phyloP scores from a whole-genome alignment of 2,113 vertebrate species.

The Oryzias curvinotus region DNA sequence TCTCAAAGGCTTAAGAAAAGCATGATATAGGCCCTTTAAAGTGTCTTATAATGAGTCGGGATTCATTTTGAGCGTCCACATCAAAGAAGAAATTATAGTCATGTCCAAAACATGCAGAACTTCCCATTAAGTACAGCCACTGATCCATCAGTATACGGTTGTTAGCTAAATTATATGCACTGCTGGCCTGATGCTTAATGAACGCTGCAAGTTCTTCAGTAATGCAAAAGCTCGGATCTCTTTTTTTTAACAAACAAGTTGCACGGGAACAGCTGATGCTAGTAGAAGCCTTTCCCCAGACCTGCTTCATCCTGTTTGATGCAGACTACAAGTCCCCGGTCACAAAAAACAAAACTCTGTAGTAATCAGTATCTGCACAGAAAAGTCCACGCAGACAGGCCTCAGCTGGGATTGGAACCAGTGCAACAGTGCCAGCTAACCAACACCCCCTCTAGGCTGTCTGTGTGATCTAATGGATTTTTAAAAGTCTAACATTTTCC shows the following conservation, averaged over 20 bases:
- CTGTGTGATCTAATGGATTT: slow-evolving; percentile 14
- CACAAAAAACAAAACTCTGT: too few relatives aligned
- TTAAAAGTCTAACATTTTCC: slow-evolving; percentile 19
- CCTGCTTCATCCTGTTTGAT: too few relatives aligned
- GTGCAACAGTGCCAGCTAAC: too few relatives aligned
- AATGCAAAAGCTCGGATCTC: slow-evolving; percentile 26
- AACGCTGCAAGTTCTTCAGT: slow-evolving; percentile 15
- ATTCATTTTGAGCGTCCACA: neutral
- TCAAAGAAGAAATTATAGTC: neutral
- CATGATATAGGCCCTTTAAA: neutral
- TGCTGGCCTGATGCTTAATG: slow-evolving; percentile 18
- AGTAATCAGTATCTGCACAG: too few relatives aligned
- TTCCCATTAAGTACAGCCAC: slow-evolving; percentile 4
- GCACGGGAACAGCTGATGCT: slow-evolving; percentile 23
- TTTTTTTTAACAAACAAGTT: slow-evolving; percentile 25
- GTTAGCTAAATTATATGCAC: slow-evolving; percentile 22
- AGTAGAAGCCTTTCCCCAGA: neutral
- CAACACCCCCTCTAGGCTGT: too few relatives aligned
- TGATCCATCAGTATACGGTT: slow-evolving; percentile 1
- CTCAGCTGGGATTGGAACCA: too few relatives aligned
- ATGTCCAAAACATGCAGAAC: slow-evolving; percentile 7
- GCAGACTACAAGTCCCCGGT: too few relatives aligned
- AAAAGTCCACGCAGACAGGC: too few relatives aligned
- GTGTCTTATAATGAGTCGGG: neutral
- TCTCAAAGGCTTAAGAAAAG: too few relatives aligned